Evolutionary conservation across 2,797 vertebrate species (phyloP), one percentile per base, ranked within the genome.

Genomic region (Sebastolobus alascanus): DNA sequence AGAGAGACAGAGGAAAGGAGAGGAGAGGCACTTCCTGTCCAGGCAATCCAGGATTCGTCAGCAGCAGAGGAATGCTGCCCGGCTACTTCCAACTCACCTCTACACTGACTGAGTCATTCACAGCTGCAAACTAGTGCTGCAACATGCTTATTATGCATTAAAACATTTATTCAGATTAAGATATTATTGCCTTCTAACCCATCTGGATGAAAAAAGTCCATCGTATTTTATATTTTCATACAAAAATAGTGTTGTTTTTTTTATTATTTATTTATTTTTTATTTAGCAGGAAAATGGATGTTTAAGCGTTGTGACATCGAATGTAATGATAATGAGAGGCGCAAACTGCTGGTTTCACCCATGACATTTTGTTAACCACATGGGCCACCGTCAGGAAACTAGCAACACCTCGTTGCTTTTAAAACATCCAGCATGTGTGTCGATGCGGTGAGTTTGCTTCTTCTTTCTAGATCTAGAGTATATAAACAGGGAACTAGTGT

Each of bases 1-100:
- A 56, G 29, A 8, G 27, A 68, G 38, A 29, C 12, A 35, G 35
- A 50, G 33, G 25, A 25, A 25, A 70, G 29, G 29, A 66, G 58
- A 69, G 56, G 46, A 29, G 63, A n/a, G 37, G 20, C 31, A 79
- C 77, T 91, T 92, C 76, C 89, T 90, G 81, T 76, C 22, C 69
- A 84, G 60, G 31, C 25, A 74, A 82, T 76, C 73, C 58, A 81
- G 14, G 84, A 90, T 88, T 86, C 89, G 81, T 86, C 83, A 75
- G 55, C 20, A 29, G 72, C 61, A 35, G 68, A 84, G 69, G 79
- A 92, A 90, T 87, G 84, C 68, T 55, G 77, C 59, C 64, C 1
- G 38, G 8, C 74, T 33, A 58, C 74, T 81, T 37, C 73, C 4
- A 43, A 27, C 78, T 22, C 68, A 52, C 38, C 25, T 29, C 20